Evolutionary conservation across 2,797 vertebrate species (phyloP), one percentile per base, ranked within the genome.

Genomic region (Corythornis leucogaster): DNA sequence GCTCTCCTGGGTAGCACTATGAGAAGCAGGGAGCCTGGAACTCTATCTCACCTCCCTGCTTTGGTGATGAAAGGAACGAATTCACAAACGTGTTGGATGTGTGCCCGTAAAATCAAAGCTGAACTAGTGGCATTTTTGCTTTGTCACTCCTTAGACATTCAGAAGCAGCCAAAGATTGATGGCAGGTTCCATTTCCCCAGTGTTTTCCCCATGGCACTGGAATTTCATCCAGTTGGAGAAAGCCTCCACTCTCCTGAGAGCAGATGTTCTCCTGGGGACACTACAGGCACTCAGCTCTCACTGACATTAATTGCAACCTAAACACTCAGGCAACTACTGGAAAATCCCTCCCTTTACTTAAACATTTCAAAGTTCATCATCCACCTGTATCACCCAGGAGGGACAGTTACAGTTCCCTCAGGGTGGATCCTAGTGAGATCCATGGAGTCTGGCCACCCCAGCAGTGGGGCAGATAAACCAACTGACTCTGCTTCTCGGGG

Each of bases 91-190:
- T 7, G 38, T 12, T 92, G 84, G 84, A 89, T 69, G 69, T 35
- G 79, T 89, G 88, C 92, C 84, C 68, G 76, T 42, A 59, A 78
- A 93, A 92, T 61, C 84, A 83, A 66, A 94, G 62, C 15, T 71
- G 64, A 66, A 53, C 20, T 4, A 76, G 78, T 7, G 61, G 86
- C n/a, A 7, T 83, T 96, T 90, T 76, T 76, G 88, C 88, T 80
- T 83, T 85, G 90, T 85, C 84, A 90, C 58, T 48, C 45, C 77
- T 90, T 42, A 1, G 20, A 71, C 35, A 18, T 64, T 61, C 50
- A 82, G 64, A 64, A 80, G 82, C 22, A 10, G 90, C 17, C 75
- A 66, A 31, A 75, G 90, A 55, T 9, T 43, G 64, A 86, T 69
- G 55, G 69, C 22, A 66, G 40, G 25, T 66, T 89, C 79, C 3